Evolutionary conservation across 2,797 vertebrate genomes (phyloP), one percentile per base, ranked within the genome.

Genomic region (Novumbra hubbsi): DNA sequence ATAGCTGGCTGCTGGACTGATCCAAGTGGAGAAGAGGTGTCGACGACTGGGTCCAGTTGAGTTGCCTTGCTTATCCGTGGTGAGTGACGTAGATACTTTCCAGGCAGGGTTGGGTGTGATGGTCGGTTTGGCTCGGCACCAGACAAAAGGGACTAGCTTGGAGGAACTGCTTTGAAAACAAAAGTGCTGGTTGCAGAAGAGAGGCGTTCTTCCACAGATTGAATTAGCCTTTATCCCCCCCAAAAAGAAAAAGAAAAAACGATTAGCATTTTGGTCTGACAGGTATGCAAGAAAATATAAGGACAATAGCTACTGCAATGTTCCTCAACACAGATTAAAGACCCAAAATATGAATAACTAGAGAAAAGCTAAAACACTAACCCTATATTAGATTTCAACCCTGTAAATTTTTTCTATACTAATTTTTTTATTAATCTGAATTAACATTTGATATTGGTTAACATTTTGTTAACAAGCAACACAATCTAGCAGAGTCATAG

Each of bases 101-200:
- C 77, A 73, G 52, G 14, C 72, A 75, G 79, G 74, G 73, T 74
- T n/a, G 52, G 52, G 19, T 68, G 65, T 67, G 21, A 28, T 24
- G 60, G 60, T 55, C 2, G 77, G 76, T 87, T 89, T 92, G 86
- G 91, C 87, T 89, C 92, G 86, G 92, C 89, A 90, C 91, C 91
- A 91, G 88, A 89, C 89, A 90, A 92, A 92, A 90, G 88, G 80
- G 86, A 92, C 87, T 89, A 80, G 78, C 71, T 89, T 90, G 84
- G 90, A 93, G 73, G 87, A 85, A 82, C 75, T 68, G 80, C 79
- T 79, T 90, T 71, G 16, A 84, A 88, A 87, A 88, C 83, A 90
- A 91, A 90, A 97, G 95, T 95, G 95, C 95, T 96, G 94, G 94
- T 95, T 91, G 88, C 86, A 86, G 84, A 92, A 93, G 93, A 90